Evolutionary conservation across 2,797 vertebrate genomes (phyloP).

Genomic region (Anas acuta): DNA sequence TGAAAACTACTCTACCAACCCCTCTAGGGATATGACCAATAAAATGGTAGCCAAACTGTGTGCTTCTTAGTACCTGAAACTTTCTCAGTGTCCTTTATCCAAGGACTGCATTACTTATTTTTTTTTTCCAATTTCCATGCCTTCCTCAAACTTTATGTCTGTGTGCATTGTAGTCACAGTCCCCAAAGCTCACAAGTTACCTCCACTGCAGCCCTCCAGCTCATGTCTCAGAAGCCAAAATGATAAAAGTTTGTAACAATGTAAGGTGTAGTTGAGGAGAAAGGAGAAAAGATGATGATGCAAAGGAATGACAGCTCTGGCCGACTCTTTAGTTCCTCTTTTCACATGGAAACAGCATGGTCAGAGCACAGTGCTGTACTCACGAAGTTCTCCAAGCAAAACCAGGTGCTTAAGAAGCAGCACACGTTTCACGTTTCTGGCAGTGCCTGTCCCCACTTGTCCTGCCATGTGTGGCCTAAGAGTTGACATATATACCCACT

Average conservation of each 20-base stretch:
- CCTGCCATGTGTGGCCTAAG: not conserved
- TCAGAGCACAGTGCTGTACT: not conserved
- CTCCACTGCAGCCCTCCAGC: not conserved
- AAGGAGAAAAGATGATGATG: not conserved
- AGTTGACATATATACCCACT: accelerated
- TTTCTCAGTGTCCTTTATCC: not conserved
- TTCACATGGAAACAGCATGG: not conserved
- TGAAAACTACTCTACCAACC: not conserved
- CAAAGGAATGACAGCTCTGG: not conserved
- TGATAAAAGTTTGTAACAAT: not conserved
- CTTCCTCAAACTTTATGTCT: not conserved
- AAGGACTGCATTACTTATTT: not conserved
- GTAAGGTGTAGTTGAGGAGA: not conserved
- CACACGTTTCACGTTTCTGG: not conserved
- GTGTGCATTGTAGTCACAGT: not conserved
- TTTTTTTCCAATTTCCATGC: not conserved
- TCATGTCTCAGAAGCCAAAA: not conserved
- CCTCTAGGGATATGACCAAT: not conserved
- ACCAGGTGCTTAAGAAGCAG: not conserved
- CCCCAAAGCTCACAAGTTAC: accelerated
- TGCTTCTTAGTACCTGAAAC: not conserved
- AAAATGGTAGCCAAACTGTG: not conserved
- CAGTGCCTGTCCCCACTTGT: no score
- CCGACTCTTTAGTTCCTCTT: not conserved
- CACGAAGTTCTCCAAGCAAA: not conserved